Percentiles rank a stretch among this genome's conserved stretches.
phyloP scores from a whole-genome alignment of 2,888 invertebrate species.

The Imbricaverruca yamaguchii region DNA sequence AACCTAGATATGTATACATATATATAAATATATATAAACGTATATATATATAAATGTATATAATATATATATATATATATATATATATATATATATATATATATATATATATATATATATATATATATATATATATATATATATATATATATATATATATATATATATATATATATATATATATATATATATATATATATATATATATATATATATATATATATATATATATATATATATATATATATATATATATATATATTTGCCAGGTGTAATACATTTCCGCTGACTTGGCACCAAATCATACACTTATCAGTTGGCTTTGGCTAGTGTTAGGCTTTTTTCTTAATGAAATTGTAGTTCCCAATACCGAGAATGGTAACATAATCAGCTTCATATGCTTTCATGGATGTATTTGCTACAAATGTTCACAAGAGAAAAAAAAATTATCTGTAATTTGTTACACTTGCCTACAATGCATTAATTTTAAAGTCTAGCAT shows the following conservation, averaged over 20 bases:
- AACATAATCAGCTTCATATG: too few species aligned
- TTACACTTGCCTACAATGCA: too few species aligned
- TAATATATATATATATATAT: constrained; percentile 23
- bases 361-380: too few species aligned
- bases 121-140: constrained; percentile 20
- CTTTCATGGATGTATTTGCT: too few species aligned
- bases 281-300: too few species aligned
- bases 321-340: too few species aligned
- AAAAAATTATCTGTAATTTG: too few species aligned
- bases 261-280: neutral
- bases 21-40: constrained; percentile 23
- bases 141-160: constrained; percentile 24
- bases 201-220: constrained; percentile 19
- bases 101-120: constrained; percentile 24
- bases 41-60: constrained; percentile 23
- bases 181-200: constrained; percentile 14
- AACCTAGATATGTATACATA: neutral
- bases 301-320: too few species aligned
- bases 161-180: constrained; percentile 23
- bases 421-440: too few species aligned
- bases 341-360: too few species aligned
- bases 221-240: too few species aligned
- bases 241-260: constrained; percentile 24
- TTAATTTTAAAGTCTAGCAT: too few species aligned
- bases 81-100: constrained; percentile 23